Base-by-base conservation (phyloP, 2,888 invertebrate genomes). In the Neria commutata region DNA sequence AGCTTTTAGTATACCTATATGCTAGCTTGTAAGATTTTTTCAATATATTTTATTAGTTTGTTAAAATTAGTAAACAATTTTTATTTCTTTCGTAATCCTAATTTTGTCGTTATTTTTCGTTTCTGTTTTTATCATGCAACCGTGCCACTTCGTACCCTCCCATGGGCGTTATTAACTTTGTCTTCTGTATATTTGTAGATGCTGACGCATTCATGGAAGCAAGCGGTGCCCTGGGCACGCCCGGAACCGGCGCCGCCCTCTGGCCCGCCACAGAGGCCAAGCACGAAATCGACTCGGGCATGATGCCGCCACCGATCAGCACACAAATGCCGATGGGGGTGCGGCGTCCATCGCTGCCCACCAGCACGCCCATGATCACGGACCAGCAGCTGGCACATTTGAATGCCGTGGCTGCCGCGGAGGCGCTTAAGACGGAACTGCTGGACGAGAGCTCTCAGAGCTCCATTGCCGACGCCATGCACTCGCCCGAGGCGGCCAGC, bases 371-470 rank as follows among this genome's bases (percentile, higher is more conserved):
- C n/a, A 74, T 80, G 74, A 73, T 80, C 10, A 74, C 75, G 8
- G 80, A 79, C 47, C 79, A 79, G 46, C 77, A 77, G 46, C 53
- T 76, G 66, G 74, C 68, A n/a, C 74, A 77, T 50, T 53, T 76
- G 5, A 71, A 58, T 52, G 68, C 68, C 5, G 72, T 73, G 34
- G 72, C 69, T 16, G 62, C 86, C 2, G 84, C 84, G 1, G 73
- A 85, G 58, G 85, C 83, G 11, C 82, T 89, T 47, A 90, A 90
- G 78, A 88, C 87, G 48, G 88, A 91, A 82, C 83, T 89, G 48
- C 78, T 88, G 37, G 91, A 91, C 75, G 91, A 92, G 63, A 87
- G 85, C 67, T 90, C 91, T 72, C 89, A 90, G 77, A 75, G 74
- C 58, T 76, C 81, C 3, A 54, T 77, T 5, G 71, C 68, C 1